A percentile compares a stretch with the other conserved stretches of the same genome.
These are phyloP conservation scores for Ormyrus thymus DNA, from an alignment of 2,888 invertebrate species.

Conservation along the genomic window DNA sequence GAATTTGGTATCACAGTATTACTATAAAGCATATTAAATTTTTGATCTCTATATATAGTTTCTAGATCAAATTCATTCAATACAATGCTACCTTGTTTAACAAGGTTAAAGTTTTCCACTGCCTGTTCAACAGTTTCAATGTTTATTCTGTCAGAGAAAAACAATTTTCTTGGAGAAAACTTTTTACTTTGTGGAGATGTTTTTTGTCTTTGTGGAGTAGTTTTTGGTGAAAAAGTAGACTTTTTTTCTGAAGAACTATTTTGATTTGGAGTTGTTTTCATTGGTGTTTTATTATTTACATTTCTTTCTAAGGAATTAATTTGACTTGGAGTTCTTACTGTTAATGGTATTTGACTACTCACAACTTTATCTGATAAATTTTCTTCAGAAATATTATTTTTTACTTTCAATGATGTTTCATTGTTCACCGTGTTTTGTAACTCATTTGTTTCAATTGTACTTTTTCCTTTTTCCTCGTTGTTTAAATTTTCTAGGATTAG, in stretches of 20 bases:
- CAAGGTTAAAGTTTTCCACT: constrained; percentile 65
- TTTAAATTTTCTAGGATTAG: too few relatives aligned
- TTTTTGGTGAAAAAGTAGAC: constrained; percentile 36
- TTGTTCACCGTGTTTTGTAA: too few relatives aligned
- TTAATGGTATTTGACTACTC: too few relatives aligned
- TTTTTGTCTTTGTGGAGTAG: constrained; percentile 25
- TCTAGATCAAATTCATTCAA: constrained; percentile 64
- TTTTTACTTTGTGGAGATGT: background rate
- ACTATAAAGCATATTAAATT: constrained; percentile 58
- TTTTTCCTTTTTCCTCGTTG: too few relatives aligned
- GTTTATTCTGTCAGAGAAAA: constrained; percentile 47
- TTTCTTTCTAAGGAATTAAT: too few relatives aligned
- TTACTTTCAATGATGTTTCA: too few relatives aligned
- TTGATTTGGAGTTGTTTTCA: constrained; percentile 12
- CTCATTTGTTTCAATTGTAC: too few relatives aligned
- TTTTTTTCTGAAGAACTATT: constrained; percentile 27
- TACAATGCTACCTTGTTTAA: constrained; percentile 61
- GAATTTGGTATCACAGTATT: constrained; percentile 51
- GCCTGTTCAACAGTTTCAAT: constrained; percentile 51
- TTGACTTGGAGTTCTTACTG: too few relatives aligned
- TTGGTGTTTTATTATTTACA: constrained; percentile 2
- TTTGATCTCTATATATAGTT: constrained; percentile 59
- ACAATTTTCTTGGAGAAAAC: constrained; percentile 53
- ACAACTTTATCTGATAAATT: too few relatives aligned
- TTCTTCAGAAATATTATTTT: too few relatives aligned